These are phyloP conservation scores for Sphyrna mokarran DNA, from an alignment of 2,113 vertebrate genomes.

Conservation along the genomic window DNA sequence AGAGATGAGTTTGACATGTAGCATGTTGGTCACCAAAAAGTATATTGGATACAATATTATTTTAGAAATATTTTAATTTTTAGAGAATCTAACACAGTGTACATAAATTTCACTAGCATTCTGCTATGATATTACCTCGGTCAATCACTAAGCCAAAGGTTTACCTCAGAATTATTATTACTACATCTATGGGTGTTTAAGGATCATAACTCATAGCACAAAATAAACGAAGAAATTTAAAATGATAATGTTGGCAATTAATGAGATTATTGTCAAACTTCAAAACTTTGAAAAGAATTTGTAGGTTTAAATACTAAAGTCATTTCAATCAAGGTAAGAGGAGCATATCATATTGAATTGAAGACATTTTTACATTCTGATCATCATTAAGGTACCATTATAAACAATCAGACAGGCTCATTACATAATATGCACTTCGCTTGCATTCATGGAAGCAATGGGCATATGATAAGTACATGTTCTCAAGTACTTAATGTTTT, in stretches of 20 bases:
- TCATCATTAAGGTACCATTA: background rate
- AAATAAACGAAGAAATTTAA: background rate
- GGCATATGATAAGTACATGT: background rate
- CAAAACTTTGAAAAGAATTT: background rate
- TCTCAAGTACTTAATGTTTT: background rate
- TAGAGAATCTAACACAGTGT: background rate
- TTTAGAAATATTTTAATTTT: no score
- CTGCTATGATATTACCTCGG: background rate
- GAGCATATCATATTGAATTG: background rate
- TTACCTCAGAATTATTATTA: background rate
- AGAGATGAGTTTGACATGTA: no score
- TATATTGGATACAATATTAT: no score
- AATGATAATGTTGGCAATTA: background rate
- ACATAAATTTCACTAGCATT: background rate
- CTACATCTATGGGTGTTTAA: background rate
- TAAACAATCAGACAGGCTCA: background rate
- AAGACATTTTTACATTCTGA: background rate
- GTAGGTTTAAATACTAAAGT: background rate
- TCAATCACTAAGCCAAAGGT: background rate
- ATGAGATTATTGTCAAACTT: no score
- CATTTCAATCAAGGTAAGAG: background rate
- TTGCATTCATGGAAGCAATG: background rate
- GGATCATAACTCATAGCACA: background rate
- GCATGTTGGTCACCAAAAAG: no score
- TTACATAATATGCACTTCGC: background rate